A percentile compares a stretch with the other conserved stretches of the same genome.
Conservation (phyloP, 2,797 vertebrate species). For the Luscinia megarhynchos region DNA sequence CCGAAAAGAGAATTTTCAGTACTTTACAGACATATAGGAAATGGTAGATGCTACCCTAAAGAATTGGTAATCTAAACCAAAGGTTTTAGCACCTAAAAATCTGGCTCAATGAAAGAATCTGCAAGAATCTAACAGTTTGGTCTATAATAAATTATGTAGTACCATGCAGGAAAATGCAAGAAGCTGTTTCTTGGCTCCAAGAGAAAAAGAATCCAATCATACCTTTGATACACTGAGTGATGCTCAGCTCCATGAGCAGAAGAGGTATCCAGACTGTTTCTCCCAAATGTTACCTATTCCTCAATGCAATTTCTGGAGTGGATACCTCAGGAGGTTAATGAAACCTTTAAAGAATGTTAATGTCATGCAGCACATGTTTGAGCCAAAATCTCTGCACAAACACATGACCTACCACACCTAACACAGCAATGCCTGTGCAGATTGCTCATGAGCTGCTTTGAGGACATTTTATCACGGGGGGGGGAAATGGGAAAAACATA, state of each 20-base stretch:
- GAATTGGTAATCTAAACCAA: background rate
- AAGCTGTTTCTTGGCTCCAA: background rate
- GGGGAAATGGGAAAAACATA: background rate
- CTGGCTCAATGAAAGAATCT: background rate
- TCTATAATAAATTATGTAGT: background rate
- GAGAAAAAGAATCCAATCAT: background rate
- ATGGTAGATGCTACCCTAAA: background rate
- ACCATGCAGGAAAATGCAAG: background rate
- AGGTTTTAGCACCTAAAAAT: background rate
- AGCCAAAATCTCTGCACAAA: background rate
- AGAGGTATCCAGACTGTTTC: background rate
- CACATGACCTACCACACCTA: background rate
- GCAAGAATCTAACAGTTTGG: background rate
- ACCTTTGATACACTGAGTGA: background rate
- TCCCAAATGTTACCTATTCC: background rate
- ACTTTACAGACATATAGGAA: background rate
- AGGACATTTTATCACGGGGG: background rate
- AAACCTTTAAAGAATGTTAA: background rate
- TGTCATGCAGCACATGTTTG: background rate
- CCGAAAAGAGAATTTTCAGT: background rate
- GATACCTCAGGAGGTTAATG: conserved; percentile 15
- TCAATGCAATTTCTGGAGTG: background rate
- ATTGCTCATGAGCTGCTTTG: background rate
- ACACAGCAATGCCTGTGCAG: background rate
- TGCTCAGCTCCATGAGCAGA: background rate